Conservation (phyloP, 2,797 vertebrate species). For the Calcarius lapponicus region DNA sequence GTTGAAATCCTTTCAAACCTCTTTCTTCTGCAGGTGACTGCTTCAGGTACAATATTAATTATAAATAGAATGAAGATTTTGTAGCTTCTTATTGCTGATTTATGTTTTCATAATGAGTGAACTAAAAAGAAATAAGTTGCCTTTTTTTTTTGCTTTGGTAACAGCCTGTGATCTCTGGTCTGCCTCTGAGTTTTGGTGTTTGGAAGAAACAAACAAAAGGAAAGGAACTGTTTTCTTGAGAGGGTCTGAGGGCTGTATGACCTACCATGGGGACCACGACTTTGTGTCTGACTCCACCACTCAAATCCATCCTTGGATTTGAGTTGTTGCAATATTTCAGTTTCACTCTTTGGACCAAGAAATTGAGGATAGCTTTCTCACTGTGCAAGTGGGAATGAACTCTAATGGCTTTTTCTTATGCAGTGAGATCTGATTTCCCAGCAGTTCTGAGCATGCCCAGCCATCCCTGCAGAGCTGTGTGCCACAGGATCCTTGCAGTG, state of each 20-base stretch:
- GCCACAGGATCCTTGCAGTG: background rate
- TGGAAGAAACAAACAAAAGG: background rate
- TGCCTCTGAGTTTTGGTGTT: background rate
- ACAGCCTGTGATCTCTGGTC: background rate
- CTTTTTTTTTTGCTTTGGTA: background rate
- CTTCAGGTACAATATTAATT: constrained; percentile 67
- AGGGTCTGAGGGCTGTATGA: background rate
- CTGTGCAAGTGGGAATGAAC: background rate
- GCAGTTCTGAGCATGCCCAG: background rate
- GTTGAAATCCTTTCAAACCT: constrained; percentile 56
- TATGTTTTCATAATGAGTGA: constrained; percentile 47
- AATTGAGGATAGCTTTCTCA: background rate
- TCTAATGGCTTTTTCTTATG: background rate
- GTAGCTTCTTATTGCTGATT: constrained; percentile 35
- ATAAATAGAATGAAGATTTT: constrained; percentile 51
- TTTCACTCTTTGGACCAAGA: background rate
- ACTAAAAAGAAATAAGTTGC: background rate
- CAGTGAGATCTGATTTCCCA: background rate
- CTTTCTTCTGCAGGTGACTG: constrained; percentile 54
- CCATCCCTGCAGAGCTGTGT: background rate
- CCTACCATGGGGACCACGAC: background rate
- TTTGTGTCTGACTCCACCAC: background rate
- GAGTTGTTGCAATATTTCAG: background rate
- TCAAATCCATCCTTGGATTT: background rate
- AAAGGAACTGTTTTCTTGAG: background rate